These are phyloP conservation scores for Nixonia krombeini DNA, from an alignment of 1,140 invertebrate genomes.

Conservation along the genomic window DNA sequence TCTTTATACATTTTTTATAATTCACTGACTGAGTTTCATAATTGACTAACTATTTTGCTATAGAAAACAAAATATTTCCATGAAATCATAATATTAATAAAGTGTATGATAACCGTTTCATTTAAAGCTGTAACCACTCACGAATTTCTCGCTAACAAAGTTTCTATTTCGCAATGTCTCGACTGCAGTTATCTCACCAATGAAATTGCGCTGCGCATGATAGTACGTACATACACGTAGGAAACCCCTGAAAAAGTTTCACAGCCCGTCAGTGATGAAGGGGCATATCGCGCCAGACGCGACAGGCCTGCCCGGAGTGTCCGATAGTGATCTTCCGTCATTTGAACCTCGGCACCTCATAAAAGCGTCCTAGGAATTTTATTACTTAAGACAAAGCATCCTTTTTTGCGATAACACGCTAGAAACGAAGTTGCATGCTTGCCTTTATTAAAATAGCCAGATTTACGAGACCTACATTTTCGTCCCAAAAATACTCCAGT, in stretches of 20 bases:
- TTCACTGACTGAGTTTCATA: too few relatives aligned
- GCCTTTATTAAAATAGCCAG: constrained; percentile 21
- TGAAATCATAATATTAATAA: too few relatives aligned
- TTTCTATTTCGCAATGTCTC: too few relatives aligned
- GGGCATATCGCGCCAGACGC: constrained; percentile 19
- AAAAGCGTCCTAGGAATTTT: constrained; percentile 20
- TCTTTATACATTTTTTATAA: too few relatives aligned
- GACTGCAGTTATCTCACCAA: too few relatives aligned
- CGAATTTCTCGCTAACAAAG: too few relatives aligned
- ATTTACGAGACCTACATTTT: constrained; percentile 16
- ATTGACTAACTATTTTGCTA: too few relatives aligned
- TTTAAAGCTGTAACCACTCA: too few relatives aligned
- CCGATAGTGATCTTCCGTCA: constrained; percentile 15
- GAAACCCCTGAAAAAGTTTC: neutral
- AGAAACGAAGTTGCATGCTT: constrained; percentile 1
- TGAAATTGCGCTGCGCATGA: too few relatives aligned
- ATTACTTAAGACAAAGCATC: constrained; percentile 14
- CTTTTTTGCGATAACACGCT: constrained; percentile 15
- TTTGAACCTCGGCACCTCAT: constrained; percentile 15
- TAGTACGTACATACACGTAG: too few relatives aligned
- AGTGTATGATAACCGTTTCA: too few relatives aligned
- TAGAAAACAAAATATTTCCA: too few relatives aligned
- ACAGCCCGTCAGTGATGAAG: constrained; percentile 24
- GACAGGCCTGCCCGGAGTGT: neutral
- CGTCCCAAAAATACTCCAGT: neutral